Percentiles rank a stretch among this genome's conserved stretches.
Conservation (phyloP, 2,888 invertebrate genomes). For the Protophormia terraenovae region DNA sequence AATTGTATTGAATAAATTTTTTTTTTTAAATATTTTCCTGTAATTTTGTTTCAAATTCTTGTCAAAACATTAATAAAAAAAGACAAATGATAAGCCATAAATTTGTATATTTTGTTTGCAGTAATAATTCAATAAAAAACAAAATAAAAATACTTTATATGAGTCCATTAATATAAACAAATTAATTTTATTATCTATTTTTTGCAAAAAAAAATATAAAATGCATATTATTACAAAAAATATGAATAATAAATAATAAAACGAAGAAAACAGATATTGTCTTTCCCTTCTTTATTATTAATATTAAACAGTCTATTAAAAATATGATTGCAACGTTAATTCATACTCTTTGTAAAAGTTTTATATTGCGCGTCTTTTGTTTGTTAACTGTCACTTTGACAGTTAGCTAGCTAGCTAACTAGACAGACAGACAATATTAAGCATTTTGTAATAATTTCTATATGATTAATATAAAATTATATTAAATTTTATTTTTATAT, state of each 20-base stretch:
- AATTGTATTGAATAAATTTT: too few species aligned
- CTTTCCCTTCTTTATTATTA: background rate
- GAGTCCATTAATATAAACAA: background rate
- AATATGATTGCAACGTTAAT: background rate
- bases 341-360: slow-evolving; percentile 3
- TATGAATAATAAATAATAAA: background rate
- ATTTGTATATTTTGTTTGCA: background rate
- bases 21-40: too few species aligned
- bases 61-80: background rate
- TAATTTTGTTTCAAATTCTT: background rate
- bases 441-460: slow-evolving; percentile 10
- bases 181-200: background rate
- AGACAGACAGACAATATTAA: background rate
- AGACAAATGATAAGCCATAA: background rate
- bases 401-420: background rate
- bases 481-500: background rate
- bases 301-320: slow-evolving; percentile 28
- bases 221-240: background rate
- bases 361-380: background rate
- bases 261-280: background rate
- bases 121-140: background rate
- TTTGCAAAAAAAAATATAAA: too few species aligned
- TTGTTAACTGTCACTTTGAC: background rate
- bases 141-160: background rate
- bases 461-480: background rate